Base-by-base conservation (phyloP, 2,888 invertebrate species). In the Nemotelus pantherinus region DNA sequence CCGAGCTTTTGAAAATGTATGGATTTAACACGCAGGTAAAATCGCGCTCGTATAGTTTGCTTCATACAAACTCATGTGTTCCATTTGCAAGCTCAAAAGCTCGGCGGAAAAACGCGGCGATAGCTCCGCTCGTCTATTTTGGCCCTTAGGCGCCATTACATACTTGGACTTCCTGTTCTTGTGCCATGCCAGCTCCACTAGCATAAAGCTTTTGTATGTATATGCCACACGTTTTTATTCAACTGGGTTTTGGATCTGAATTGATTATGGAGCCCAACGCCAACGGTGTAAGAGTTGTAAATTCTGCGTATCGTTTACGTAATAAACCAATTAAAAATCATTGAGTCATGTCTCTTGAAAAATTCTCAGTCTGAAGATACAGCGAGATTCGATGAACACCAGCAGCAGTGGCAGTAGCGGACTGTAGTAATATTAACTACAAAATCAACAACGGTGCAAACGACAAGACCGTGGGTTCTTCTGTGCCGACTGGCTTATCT, bases 261-360 rank as follows among this genome's bases (percentile, higher is more conserved):
- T 25, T 25, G 25, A 25, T 25, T 25, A 25, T 25, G 25, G 25
- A 25, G 25, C 25, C 60, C 53, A 60, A 72, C 71, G 55, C 41
- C 68, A 53, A 53, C 63, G 48, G 25, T 65, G 45, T 9, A 58
- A 60, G 70, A 43, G 53, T 53, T 70, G 70, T 70, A 41, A 55
- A 70, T 53, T 70, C 70, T 55, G 50, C 39, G 70, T 70, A 70
- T 70, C 70, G 70, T 70, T 70, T 70, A 55, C 70, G 74, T 74
- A 74, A 74, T 74, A 74, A 74, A 74, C 74, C 74, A 74, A 74
- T 74, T 74, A 74, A 74, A 74, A 74, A 74, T 74, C 74, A 74
- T 74, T 74, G 74, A 60, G 48, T 74, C 74, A 74, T 74, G 74
- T 74, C 48, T 5, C 48, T n/a, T 47, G 60, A 60, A 25, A 50